A percentile compares a stretch with the other conserved stretches of the same genome.
Evolutionary conservation across 2,797 vertebrate genomes (phyloP).

Genomic region (Carapus acus): DNA sequence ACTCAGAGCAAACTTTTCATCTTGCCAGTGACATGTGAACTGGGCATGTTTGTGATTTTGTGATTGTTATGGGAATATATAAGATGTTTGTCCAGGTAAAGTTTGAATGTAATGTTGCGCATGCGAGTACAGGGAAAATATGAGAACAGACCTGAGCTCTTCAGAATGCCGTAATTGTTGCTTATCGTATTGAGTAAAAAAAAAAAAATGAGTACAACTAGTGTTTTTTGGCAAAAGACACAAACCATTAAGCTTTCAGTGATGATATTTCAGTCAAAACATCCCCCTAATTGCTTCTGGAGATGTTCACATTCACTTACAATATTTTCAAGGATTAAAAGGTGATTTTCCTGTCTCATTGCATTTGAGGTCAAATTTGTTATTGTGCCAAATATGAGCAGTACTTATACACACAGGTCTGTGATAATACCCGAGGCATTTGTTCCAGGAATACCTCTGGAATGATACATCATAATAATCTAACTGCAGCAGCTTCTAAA

Average conservation of each 20-base stretch:
- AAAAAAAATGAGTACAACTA: too few relatives aligned
- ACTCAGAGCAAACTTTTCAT: too few relatives aligned
- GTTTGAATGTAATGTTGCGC: too few relatives aligned
- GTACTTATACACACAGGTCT: constrained; percentile 16
- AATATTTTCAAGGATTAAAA: background rate
- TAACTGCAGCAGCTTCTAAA: constrained; percentile 54
- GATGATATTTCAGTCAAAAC: background rate
- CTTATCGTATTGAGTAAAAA: constrained; percentile 1
- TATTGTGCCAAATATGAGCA: background rate
- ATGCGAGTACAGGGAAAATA: too few relatives aligned
- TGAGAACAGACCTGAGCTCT: background rate
- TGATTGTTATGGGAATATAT: too few relatives aligned
- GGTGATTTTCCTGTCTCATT: background rate
- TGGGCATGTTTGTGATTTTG: too few relatives aligned
- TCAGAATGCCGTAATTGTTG: background rate
- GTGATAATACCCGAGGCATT: constrained; percentile 30
- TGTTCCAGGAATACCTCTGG: constrained; percentile 40
- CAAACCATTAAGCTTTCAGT: background rate
- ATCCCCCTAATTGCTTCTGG: background rate
- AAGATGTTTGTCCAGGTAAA: too few relatives aligned
- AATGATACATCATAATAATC: constrained; percentile 60
- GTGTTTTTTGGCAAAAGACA: background rate
- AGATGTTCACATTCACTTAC: background rate
- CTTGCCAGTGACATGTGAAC: too few relatives aligned
- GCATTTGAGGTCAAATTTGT: background rate